These are phyloP conservation scores for Drosophila quadrilineata DNA, from an alignment of 1,140 invertebrate species.

Conservation along the genomic window DNA sequence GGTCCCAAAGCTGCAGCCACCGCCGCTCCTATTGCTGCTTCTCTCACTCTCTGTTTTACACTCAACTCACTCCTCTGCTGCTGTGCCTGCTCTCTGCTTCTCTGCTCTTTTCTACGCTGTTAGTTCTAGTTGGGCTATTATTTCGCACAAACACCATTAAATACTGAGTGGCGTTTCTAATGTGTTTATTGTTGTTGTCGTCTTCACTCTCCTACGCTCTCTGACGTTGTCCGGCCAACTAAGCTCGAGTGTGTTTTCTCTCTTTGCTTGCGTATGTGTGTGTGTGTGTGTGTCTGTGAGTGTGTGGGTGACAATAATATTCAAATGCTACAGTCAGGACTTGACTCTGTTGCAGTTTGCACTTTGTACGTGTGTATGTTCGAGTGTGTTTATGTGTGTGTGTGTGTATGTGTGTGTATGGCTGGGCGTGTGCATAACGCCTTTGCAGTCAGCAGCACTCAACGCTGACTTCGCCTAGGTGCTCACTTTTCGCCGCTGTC, in stretches of 20 bases:
- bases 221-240: constrained; percentile 5
- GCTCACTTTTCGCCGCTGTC: constrained; percentile 16
- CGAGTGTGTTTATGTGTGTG: background rate
- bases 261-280: constrained; percentile 1
- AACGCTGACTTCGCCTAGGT: constrained; percentile 41
- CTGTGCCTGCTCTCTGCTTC: too few species aligned
- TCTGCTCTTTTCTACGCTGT: too few species aligned
- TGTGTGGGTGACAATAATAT: constrained; percentile 71
- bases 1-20: constrained; percentile 7
- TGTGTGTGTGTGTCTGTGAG: constrained; percentile 21
- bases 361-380: constrained; percentile 7
- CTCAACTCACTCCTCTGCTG: too few species aligned
- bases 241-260: background rate
- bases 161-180: constrained; percentile 55
- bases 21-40: too few species aligned
- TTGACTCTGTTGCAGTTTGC: constrained; percentile 40
- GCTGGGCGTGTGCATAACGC: constrained; percentile 61
- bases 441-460: constrained; percentile 67
- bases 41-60: too few species aligned
- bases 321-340: constrained; percentile 59
- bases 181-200: constrained; percentile 51
- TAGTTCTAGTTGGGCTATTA: constrained; percentile 54
- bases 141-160: constrained; percentile 75
- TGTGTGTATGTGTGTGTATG: background rate
- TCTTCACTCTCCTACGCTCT: constrained; percentile 12